A percentile compares a stretch with the other conserved stretches of the same genome.
Evolutionary conservation across 1,140 invertebrate species (phyloP).

Genomic region (Lordiphosa mommai): DNA sequence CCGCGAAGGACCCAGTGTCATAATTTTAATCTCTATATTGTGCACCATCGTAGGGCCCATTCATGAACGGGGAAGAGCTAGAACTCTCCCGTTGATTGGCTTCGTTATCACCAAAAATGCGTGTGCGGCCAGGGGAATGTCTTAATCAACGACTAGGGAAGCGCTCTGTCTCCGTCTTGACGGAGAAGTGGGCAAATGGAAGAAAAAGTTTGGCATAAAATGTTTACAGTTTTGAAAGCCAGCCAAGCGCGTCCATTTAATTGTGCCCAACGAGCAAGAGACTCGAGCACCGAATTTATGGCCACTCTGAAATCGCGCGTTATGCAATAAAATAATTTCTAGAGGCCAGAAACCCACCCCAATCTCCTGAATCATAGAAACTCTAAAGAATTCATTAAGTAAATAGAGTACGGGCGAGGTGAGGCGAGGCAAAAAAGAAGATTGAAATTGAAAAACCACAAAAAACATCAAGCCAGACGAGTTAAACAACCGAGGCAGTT

Average conservation of each 20-base stretch:
- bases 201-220: conserved; percentile 52
- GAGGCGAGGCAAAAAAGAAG: conserved; percentile 1
- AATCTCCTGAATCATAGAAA: conserved; percentile 29
- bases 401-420: conserved; percentile 2
- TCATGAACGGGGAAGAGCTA: conserved; percentile 6
- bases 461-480: conserved; percentile 7
- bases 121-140: conserved; percentile 32
- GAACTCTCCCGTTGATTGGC: conserved; percentile 33
- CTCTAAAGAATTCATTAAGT: conserved; percentile 50
- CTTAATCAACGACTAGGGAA: conserved; percentile 42
- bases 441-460: conserved; percentile 24
- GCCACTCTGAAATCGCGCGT: conserved; percentile 58
- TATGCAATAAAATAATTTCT: conserved; percentile 74
- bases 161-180: not conserved
- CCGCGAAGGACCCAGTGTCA: conserved; percentile 31
- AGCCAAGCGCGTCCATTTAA: conserved; percentile 63
- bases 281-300: conserved; percentile 63
- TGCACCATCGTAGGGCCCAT: not conserved
- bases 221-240: conserved; percentile 64
- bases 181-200: conserved; percentile 3
- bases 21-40: conserved; percentile 44
- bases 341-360: conserved; percentile 10
- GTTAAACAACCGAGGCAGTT: conserved; percentile 27
- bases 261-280: conserved; percentile 55
- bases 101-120: conserved; percentile 44